These are phyloP conservation scores for Cheilosia variabilis DNA, from an alignment of 2,888 invertebrate genomes.

Conservation along the genomic window DNA sequence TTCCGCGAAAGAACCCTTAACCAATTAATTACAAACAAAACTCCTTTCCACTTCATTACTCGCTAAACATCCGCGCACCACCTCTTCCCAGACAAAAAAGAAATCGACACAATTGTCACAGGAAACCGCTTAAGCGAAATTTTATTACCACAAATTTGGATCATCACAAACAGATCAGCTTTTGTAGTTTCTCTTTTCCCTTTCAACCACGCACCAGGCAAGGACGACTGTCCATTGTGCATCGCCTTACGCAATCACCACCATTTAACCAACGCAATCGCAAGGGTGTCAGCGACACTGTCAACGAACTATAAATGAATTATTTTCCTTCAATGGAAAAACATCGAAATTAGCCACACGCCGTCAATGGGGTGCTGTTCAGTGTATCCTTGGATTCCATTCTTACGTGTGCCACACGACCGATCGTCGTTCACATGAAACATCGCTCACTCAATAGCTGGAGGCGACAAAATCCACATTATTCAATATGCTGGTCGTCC, in stretches of 20 bases:
- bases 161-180: conserved; percentile 73
- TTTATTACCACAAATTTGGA: conserved; percentile 65
- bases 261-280: conserved; percentile 46
- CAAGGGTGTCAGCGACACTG: conserved; percentile 65
- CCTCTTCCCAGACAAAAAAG: conserved; percentile 12
- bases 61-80: conserved; percentile 44
- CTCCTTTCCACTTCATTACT: conserved; percentile 76
- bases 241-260: conserved; percentile 45
- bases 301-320: conserved; percentile 79
- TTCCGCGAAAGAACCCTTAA: conserved; percentile 42
- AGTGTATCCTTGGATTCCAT: conserved; percentile 76
- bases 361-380: conserved; percentile 26
- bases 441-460: conserved; percentile 76
- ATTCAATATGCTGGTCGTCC: conserved; percentile 52
- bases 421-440: conserved; percentile 76
- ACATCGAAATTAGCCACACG: conserved; percentile 81
- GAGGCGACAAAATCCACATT: conserved; percentile 83
- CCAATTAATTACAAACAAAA: conserved; percentile 74
- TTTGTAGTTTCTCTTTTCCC: conserved; percentile 26
- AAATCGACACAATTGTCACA: conserved; percentile 42
- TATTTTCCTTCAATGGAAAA: conserved; percentile 82
- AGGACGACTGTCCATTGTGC: conserved; percentile 39
- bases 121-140: conserved; percentile 49
- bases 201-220: conserved; percentile 7
- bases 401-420: conserved; percentile 77